Evolutionary conservation across 1,140 invertebrate species (phyloP), one percentile per base, ranked within the genome.

Genomic region (Drosophila kepulauana): DNA sequence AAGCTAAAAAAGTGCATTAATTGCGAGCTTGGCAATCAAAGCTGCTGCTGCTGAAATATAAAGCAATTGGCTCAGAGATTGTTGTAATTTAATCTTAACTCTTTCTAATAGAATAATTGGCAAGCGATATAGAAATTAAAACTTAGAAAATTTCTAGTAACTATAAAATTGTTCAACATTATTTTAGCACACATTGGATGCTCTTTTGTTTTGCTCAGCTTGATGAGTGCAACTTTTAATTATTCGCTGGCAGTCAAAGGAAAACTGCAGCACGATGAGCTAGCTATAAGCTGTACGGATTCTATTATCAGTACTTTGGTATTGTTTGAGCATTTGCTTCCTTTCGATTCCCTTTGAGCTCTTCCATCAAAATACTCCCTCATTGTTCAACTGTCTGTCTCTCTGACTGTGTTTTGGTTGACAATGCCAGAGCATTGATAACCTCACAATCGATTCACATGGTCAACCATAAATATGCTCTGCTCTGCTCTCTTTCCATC

Each of bases 381-480:
- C 56, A 52, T 73, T 67, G 70, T 67, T 20, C 11, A 10, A 13
- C 33, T 58, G 20, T 49, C 33, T 48, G 28, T 20, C 16, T 3
- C 1, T 33, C 13, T 33, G 8, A 3, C 45, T 7, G 25, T 46
- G 20, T 8, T 8, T 25, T 25, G 35, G 49, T 38, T 30, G 49
- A 35, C 46, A 52, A 49, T 51, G 38, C 33, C 33, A 58, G 16
- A 13, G 57, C 54, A 35, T 57, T 10, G 25, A 51, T 58, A 49
- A 54, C 10, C 64, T 61, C 13, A 38, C 54, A 61, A 54, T 68
- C 45, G 70, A 46, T 61, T 45, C 56, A 61, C 56, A 68, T 54
- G 46, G 11, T 35, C 54, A 51, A 25, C n/a, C n/a, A 52, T 72
- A 67, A 66, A 67, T 59, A 67, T 30, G 20, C 20, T 15, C 10